Evolutionary conservation across 2,888 invertebrate genomes (phyloP).

Genomic region (Polyommatus icarus): DNA sequence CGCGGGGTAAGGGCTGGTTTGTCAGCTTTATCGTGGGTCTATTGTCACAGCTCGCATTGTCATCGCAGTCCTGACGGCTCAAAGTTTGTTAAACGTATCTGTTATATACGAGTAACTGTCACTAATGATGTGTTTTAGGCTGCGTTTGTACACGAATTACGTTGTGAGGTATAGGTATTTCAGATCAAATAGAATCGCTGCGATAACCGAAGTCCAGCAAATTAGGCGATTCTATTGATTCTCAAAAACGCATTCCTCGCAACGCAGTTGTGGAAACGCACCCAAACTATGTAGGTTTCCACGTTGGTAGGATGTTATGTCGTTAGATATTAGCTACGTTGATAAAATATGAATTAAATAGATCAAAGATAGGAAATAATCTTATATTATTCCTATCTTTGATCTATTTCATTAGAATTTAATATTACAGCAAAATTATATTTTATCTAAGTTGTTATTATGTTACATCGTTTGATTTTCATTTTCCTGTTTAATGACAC

Average conservation of each 20-base stretch:
- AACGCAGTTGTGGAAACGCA: no score
- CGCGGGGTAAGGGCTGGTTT: constrained; percentile 34
- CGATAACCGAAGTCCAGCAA: no score
- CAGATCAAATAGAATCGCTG: no score
- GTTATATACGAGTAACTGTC: not conserved
- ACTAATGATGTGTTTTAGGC: not conserved
- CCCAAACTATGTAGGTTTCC: not conserved
- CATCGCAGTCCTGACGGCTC: constrained; percentile 23
- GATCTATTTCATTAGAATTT: no score
- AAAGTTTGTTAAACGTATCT: not conserved
- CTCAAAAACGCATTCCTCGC: no score
- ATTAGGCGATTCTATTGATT: no score
- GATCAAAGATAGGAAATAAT: not conserved
- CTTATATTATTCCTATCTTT: no score
- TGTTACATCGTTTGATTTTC: no score
- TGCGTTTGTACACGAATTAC: not conserved
- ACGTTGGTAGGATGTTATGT: not conserved
- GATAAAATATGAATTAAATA: constrained; percentile 1
- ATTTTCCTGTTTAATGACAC: no score
- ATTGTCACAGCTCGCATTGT: constrained; percentile 32
- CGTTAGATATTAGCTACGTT: not conserved
- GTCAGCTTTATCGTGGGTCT: constrained; percentile 29
- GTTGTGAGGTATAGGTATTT: not conserved
- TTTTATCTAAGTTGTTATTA: no score
- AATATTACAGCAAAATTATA: no score